phyloP scores from a whole-genome alignment of 2,797 vertebrate species.

The Melanotaenia trifasciata region DNA sequence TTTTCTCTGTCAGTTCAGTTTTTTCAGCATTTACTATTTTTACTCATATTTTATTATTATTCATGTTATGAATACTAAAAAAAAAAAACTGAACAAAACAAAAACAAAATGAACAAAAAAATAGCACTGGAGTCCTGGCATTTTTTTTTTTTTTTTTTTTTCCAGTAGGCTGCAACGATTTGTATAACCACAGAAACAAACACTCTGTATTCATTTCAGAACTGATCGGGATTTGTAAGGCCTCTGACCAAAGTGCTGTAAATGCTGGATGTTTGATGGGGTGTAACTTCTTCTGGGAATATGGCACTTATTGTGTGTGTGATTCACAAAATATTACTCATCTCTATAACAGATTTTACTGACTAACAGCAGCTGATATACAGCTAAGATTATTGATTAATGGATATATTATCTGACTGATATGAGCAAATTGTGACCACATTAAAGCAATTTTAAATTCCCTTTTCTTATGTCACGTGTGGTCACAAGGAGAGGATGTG shows the following conservation, averaged over 20 bases:
- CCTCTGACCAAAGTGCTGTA: not conserved
- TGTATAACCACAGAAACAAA: not conserved
- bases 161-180: not conserved
- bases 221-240: not conserved
- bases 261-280: not conserved
- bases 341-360: too few species aligned
- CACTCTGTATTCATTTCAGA: not conserved
- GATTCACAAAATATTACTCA: not conserved
- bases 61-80: too few species aligned
- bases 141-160: not conserved
- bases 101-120: not conserved
- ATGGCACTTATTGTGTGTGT: not conserved
- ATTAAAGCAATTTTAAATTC: not conserved
- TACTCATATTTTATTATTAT: too few species aligned
- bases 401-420: too few species aligned
- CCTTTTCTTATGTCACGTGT: not conserved
- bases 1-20: too few species aligned
- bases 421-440: not conserved
- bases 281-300: not conserved
- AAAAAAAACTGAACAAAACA: not conserved
- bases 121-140: not conserved
- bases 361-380: too few species aligned
- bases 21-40: too few species aligned
- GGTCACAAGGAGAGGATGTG: slow-evolving; percentile 14
- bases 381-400: too few species aligned